Conservation (phyloP, 2,113 vertebrate genomes). For the Forbesichthys agassizii region DNA sequence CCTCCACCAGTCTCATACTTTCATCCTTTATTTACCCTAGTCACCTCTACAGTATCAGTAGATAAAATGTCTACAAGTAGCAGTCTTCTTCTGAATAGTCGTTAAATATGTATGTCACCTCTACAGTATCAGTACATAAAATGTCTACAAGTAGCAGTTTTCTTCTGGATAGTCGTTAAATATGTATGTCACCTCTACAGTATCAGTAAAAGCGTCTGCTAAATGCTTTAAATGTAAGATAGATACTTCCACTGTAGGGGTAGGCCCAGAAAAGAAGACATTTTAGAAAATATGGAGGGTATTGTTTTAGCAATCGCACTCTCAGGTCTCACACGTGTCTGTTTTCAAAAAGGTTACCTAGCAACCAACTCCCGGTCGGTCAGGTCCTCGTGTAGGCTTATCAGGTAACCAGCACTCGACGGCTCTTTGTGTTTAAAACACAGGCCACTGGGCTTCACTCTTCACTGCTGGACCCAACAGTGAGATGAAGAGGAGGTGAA, state of each 20-base stretch:
- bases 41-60: not conserved
- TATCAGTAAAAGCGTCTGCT: not conserved
- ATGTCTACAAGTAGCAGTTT: no score
- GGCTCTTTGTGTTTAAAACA: slow-evolving; percentile 29
- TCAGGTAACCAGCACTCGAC: slow-evolving; percentile 65
- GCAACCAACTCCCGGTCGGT: slow-evolving; percentile 65
- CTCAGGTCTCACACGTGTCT: slow-evolving; percentile 36
- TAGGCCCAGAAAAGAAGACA: not conserved
- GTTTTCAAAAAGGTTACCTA: slow-evolving; percentile 74
- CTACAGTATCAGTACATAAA: not conserved
- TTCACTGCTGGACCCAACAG: slow-evolving; percentile 22
- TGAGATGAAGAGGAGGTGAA: not conserved
- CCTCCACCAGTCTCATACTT: slow-evolving; percentile 5
- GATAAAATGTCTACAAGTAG: not conserved
- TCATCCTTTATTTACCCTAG: not conserved
- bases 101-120: no score
- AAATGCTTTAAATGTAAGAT: no score
- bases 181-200: not conserved
- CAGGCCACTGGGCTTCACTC: slow-evolving; percentile 23
- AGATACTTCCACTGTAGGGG: slow-evolving; percentile 18
- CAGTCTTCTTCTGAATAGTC: no score
- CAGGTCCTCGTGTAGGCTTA: slow-evolving; percentile 56
- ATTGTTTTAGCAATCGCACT: slow-evolving; percentile 20
- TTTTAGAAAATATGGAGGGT: slow-evolving; percentile 39
- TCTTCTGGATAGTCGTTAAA: no score